These are phyloP conservation scores for Pagrus major DNA, from an alignment of 2,113 vertebrate genomes.

Conservation along the genomic window DNA sequence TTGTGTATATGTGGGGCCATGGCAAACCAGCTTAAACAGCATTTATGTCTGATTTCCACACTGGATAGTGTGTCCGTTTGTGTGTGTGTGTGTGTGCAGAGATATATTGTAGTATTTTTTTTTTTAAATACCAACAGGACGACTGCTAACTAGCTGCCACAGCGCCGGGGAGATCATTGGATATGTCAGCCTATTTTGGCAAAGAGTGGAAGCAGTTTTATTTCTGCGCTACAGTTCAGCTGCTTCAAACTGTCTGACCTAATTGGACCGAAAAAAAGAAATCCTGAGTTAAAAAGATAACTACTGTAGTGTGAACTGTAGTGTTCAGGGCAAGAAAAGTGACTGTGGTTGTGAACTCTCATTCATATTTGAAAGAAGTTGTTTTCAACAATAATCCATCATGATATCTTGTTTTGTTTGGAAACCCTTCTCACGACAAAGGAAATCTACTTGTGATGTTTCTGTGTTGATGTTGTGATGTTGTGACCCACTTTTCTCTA, in stretches of 20 bases:
- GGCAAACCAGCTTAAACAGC: conserved; percentile 17
- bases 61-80: neutral
- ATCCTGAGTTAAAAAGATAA: conserved; percentile 34
- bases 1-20: neutral
- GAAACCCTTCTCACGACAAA: conserved; percentile 10
- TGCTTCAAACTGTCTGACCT: conserved; percentile 41
- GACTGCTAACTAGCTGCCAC: conserved; percentile 42
- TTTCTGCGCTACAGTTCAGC: conserved; percentile 26
- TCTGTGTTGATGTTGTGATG: conserved; percentile 14
- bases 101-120: neutral
- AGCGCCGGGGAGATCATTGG: conserved; percentile 24
- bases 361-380: conserved; percentile 15
- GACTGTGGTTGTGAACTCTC: conserved; percentile 14
- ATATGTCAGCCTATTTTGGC: conserved; percentile 31
- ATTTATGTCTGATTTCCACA: conserved; percentile 18
- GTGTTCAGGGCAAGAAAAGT: conserved; percentile 12
- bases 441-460: conserved; percentile 12
- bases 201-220: conserved; percentile 34
- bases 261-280: conserved; percentile 60
- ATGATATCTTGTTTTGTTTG: conserved; percentile 1
- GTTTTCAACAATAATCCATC: neutral
- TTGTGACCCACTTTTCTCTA: conserved; percentile 21
- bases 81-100: neutral
- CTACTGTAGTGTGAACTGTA: conserved; percentile 16
- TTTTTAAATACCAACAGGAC: conserved; percentile 29